Evolutionary conservation across 2,113 vertebrate genomes (phyloP), one percentile per base, ranked within the genome.

Genomic region (Zapus hudsonius): DNA sequence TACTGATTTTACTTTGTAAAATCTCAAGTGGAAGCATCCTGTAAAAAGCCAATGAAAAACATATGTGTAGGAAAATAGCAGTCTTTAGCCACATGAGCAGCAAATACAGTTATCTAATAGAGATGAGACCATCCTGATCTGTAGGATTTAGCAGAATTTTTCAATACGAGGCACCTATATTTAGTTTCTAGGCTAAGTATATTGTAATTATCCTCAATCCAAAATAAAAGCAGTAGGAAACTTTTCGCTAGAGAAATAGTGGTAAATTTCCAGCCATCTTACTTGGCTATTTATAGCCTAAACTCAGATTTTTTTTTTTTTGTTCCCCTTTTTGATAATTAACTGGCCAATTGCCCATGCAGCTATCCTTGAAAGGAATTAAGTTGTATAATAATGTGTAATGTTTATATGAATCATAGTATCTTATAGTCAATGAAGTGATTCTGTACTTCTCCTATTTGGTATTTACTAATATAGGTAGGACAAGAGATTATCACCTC

Each of bases 171-270:
- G 7, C 40, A 94, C 31, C n/a, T 96, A 40, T 85, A 63, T 93
- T 95, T 93, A 93, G 64, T 88, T 93, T 91, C 85, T 95, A 92
- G 86, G 67, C 44, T 92, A 93, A 69, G 44, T 93, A 33, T 95
- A 64, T 95, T 89, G 33, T 92, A 90, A 85, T 89, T 95, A 89
- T 93, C 78, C 42, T 96, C 44, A 92, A 33, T 95, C 76, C 81
- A 57, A 93, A 87, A 72, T 88, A 96, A 95, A 93, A 38, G 57
- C 79, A 95, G 23, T 91, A 94, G 90, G 55, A 95, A 89, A 81
- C 12, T 83, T 92, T 78, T 81, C 67, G 82, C 44, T 87, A 85
- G 80, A 95, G 55, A 90, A 94, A 84, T 40, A 84, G 31, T 94
- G 90, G 25, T 93, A 83, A 93, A 66, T 95, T 92, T 96, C 70